A percentile compares a stretch with the other conserved stretches of the same genome.
These are phyloP conservation scores for Centropyge bicolor DNA, from an alignment of 2,797 vertebrate species.

Conservation along the genomic window DNA sequence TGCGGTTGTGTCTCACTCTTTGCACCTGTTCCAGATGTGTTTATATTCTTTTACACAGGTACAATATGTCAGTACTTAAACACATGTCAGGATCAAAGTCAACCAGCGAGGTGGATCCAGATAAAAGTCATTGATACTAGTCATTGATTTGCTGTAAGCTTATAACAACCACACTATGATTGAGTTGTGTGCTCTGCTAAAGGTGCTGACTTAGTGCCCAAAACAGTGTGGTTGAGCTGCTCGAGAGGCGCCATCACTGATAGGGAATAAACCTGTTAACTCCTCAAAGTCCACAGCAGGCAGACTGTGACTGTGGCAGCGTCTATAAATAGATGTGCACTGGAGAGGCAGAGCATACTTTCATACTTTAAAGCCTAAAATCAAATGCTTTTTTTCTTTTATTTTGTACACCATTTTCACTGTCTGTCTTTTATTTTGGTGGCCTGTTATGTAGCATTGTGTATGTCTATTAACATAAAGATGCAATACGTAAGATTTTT, in stretches of 20 bases:
- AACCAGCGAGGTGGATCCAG: background rate
- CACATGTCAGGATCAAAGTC: slow-evolving; percentile 1
- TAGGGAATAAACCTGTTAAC: slow-evolving; percentile 40
- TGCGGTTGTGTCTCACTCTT: background rate
- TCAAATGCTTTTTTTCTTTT: background rate
- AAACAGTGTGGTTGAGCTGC: slow-evolving; percentile 2
- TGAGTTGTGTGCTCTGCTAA: background rate
- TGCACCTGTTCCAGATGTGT: slow-evolving; percentile 25
- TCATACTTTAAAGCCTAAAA: background rate
- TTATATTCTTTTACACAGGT: background rate
- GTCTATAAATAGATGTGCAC: slow-evolving; percentile 41
- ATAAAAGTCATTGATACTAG: background rate
- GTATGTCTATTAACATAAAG: too few species aligned
- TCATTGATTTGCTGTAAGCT: background rate
- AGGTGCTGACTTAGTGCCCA: slow-evolving; percentile 22
- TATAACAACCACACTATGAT: background rate
- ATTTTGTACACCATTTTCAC: background rate
- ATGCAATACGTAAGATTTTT: too few species aligned
- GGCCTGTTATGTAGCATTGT: too few species aligned
- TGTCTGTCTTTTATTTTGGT: too few species aligned
- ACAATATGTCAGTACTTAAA: background rate
- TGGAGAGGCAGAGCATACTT: slow-evolving; percentile 1
- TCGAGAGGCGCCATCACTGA: slow-evolving; percentile 15
- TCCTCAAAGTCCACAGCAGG: slow-evolving; percentile 37
- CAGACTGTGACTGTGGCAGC: slow-evolving; percentile 6